These are phyloP conservation scores for Drosophila albomicans DNA, from an alignment of 1,140 invertebrate species.

Conservation along the genomic window DNA sequence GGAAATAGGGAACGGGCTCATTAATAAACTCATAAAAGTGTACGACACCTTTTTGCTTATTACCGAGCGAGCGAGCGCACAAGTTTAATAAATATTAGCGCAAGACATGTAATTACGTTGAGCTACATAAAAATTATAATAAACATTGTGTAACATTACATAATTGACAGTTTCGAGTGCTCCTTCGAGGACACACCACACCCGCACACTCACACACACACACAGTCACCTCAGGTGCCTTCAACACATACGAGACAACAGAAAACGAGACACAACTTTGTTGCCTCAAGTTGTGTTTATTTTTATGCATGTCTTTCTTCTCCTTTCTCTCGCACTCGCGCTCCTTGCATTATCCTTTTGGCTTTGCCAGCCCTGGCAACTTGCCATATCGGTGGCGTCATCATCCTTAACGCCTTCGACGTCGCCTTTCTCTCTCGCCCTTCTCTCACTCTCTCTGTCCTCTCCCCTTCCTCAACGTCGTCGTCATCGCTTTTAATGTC, in stretches of 20 bases:
- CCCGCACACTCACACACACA: not conserved
- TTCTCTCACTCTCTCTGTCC: no score
- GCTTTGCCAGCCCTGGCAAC: conserved; percentile 47
- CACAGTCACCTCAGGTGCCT: not conserved
- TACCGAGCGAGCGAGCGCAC: conserved; percentile 20
- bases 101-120: conserved; percentile 66
- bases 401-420: conserved; percentile 53
- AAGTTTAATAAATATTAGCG: conserved; percentile 69
- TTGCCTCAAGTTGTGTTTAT: conserved; percentile 63
- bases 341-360: conserved; percentile 49
- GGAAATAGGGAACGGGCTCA: conserved; percentile 31
- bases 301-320: conserved; percentile 55
- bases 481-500: conserved; percentile 63
- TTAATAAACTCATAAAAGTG: conserved; percentile 70
- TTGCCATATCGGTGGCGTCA: conserved; percentile 56
- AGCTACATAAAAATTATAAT: conserved; percentile 71
- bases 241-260: not conserved
- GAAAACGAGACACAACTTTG: conserved; percentile 28
- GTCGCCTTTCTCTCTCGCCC: not conserved
- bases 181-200: conserved; percentile 28
- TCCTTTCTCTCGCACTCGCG: conserved; percentile 21
- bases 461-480: conserved; percentile 15
- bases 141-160: conserved; percentile 71
- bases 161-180: conserved; percentile 71
- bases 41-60: conserved; percentile 62